phyloP scores from a whole-genome alignment of 1,140 invertebrate species.

The Orussus abietinus region DNA sequence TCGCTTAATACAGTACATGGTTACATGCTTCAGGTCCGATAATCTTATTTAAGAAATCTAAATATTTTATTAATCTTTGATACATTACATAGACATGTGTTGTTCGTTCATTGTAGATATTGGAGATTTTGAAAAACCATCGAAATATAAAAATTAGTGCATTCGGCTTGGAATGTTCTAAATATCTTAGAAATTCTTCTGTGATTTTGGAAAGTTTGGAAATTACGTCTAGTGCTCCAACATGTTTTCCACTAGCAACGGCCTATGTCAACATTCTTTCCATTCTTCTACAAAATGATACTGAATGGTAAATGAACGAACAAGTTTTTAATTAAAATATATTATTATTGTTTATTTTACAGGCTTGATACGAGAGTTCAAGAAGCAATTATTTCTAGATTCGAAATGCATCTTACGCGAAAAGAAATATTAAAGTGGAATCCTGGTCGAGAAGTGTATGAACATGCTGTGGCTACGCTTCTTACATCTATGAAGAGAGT shows the following conservation, averaged over 20 bases:
- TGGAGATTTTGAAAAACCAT: too few relatives aligned
- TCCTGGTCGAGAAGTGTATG: conserved; percentile 33
- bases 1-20: conserved; percentile 47
- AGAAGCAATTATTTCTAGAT: conserved; percentile 8
- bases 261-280: conserved; percentile 26
- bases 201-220: conserved; percentile 31
- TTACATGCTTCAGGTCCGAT: conserved; percentile 42
- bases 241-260: conserved; percentile 29
- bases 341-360: too few relatives aligned
- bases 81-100: too few relatives aligned
- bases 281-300: conserved; percentile 17
- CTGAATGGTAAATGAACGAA: conserved; percentile 1
- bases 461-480: conserved; percentile 25
- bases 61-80: neutral
- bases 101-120: too few relatives aligned
- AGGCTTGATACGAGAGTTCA: conserved; percentile 6
- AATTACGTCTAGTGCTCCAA: conserved; percentile 12
- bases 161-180: too few relatives aligned
- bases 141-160: too few relatives aligned
- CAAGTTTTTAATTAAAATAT: too few relatives aligned
- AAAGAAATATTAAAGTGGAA: conserved; percentile 20
- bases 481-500: too few relatives aligned
- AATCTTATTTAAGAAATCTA: neutral
- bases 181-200: too few relatives aligned
- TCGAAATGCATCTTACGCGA: conserved; percentile 21